Evolutionary conservation across 2,797 vertebrate species (phyloP), one percentile per base, ranked within the genome.

Genomic region (Euthynnus affinis): DNA sequence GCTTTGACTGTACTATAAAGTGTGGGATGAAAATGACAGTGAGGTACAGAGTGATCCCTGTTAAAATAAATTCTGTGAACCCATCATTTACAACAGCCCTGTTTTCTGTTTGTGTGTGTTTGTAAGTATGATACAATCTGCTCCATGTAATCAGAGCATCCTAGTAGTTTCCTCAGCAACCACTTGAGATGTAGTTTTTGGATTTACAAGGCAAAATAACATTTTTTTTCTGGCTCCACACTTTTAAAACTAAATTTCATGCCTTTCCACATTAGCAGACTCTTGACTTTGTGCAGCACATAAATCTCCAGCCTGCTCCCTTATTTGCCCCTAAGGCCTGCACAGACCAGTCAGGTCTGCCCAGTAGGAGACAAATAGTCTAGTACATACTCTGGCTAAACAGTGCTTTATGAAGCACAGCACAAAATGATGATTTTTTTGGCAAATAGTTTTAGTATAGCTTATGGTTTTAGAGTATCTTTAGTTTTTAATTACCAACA

Each of bases 241-340:
- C 60, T 88, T 85, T 80, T 61, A 72, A 80, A 86, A 81, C 46
- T 78, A 80, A 44, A 86, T 88, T 88, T 85, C 27, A 77, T 80
- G 55, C 27, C 58, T 78, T 83, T 87, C 58, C 27, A 77, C 78
- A 82, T 87, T 69, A 83, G 46, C 73, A 80, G 78, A 82, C 73
- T 84, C 68, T 85, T 86, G 61, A 71, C 79, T 79, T 77, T 56
- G 25, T 66, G 25, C 18, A 46, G 52, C 55, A 74, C 53, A 79
- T 34, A 59, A 58, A 76, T 74, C 57, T 85, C 52, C 13, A 63
- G 52, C 3, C 32, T 64, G 57, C 3, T 27, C 53, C 20, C 64
- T 57, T 68, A 81, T 48, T 79, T 56, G 48, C 27, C 65, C 62
- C 29, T 48, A 52, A 68, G 62, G 66, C 74, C 61, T 68, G 32